Evolutionary conservation across 64 coral and sea anemone species (phyloP), one percentile per base, ranked within the genome.

Genomic region (Porites lutea): DNA sequence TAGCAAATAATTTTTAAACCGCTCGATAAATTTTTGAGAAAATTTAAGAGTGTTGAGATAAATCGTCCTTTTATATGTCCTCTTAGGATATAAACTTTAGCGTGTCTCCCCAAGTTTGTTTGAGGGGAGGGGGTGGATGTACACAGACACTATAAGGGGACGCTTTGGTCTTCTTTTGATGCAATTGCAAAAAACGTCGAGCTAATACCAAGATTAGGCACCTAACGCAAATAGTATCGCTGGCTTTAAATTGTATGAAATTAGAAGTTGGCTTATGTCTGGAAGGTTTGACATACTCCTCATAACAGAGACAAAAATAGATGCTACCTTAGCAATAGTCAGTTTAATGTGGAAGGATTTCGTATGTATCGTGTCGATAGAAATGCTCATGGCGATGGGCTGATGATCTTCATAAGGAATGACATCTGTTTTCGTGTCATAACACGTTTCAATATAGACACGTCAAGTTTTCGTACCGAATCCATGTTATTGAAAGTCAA

Each of bases 391-490:
- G 89, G 89, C 23, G 79, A 49, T 71, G 90, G 77, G 16, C 52
- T 92, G 59, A 74, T 92, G 90, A 82, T 82, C 7, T 91, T 91
- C 68, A 60, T 92, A 92, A 59, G 68, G 84, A 92, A 74, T 92
- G 89, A 92, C 66, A 59, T 92, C 59, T 92, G 78, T 68, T 92
- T 92, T 72, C 60, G 61, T 82, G 79, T 83, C 68, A 75, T 74
- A 6, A 92, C 69, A 74, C 21, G 79, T 86, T 86, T 86, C 68
- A 86, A 86, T 9, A 86, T 68, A 8, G 83, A 71, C 64, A 43
- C 48, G 83, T 86, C 83, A 71, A 86, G 49, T 86, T 86, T 86
- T 86, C 18, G 22, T n/a, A 83, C 54, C 70, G 23, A 92, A 74
- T 72, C 79, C 81, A 77, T 45, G 59, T 78, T 65, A 44, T 59